Evolutionary conservation across 1,140 invertebrate genomes (phyloP), one percentile per base, ranked within the genome.

Genomic region (Chironomus tepperi): DNA sequence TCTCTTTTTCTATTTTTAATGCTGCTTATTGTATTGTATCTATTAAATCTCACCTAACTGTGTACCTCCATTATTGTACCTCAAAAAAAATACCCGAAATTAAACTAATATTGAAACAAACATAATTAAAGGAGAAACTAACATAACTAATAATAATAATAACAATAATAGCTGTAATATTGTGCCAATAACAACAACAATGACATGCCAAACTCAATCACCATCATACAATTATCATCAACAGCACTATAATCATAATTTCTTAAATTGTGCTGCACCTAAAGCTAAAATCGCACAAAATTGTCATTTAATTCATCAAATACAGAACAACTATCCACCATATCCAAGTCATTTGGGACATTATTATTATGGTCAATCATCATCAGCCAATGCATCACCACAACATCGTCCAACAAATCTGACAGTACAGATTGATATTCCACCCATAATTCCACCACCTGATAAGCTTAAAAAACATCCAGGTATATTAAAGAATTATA

Each of bases 401-500:
- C 21, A 72, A 79, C 78, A 2, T 21, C 57, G 65, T 42, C 43
- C 67, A 73, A 5, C 74, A 73, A 42, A 73, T 16, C 72, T 67
- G 42, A 34, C 15, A 7, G 42, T 43, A 3, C 42, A 43, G n/a
- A 47, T 65, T 42, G 16, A 21, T 15, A 15, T 34, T 12, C 57
- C 43, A 64, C 21, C 47, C 12, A 16, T 18, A 74, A 74, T 70
- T 43, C 18, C 73, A 74, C 42, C 73, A 64, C 73, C 73, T 47
- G 43, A 74, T 74, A 78, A 78, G 43, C 43, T 73, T 73, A 43
- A 74, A 43, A 84, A 84, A 65, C 83, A 84, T n/a, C 83, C 86
- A 7, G 87, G 86, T 77, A 88, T 88, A 65, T 84, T 89, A 74
- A 89, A 89, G 76, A 86, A 89, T 79, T 88, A 89, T 76, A 89